phyloP scores from a whole-genome alignment of 2,888 invertebrate species.

The Loripinus fragilis region DNA sequence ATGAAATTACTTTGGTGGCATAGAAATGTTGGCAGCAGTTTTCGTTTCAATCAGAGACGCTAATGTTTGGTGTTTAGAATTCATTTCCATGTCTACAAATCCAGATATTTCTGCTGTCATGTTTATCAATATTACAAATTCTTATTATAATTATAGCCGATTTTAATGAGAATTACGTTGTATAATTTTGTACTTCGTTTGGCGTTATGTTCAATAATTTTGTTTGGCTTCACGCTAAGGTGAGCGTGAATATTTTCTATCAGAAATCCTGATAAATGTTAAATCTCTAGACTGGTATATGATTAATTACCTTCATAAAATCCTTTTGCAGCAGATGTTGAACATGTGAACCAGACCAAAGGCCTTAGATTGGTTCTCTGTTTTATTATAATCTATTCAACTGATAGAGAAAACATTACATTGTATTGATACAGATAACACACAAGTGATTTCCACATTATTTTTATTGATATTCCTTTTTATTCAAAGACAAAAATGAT shows the following conservation, averaged over 20 bases:
- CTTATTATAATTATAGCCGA: slow-evolving; percentile 9
- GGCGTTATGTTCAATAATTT: slow-evolving; percentile 28
- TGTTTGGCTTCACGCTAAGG: slow-evolving; percentile 57
- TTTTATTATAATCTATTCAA: slow-evolving; percentile 32
- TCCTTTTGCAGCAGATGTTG: slow-evolving; percentile 37
- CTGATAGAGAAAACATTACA: slow-evolving; percentile 32
- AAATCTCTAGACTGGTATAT: slow-evolving; percentile 34
- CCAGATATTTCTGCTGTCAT: background rate
- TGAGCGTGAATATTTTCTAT: slow-evolving; percentile 62
- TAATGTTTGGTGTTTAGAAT: slow-evolving; percentile 12
- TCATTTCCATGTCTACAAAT: background rate
- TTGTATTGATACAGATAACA: slow-evolving; percentile 18
- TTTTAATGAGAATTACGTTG: background rate
- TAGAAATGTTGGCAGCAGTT: slow-evolving; percentile 6
- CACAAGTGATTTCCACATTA: background rate
- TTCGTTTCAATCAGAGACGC: background rate
- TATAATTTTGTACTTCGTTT: background rate
- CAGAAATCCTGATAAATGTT: slow-evolving; percentile 44
- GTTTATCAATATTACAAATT: background rate
- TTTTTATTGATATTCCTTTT: slow-evolving; percentile 9
- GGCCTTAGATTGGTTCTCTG: slow-evolving; percentile 38
- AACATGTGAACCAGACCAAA: slow-evolving; percentile 43
- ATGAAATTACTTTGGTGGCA: slow-evolving; percentile 21
- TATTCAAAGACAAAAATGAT: slow-evolving; percentile 12
- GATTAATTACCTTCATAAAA: slow-evolving; percentile 45